Evolutionary conservation across 2,797 vertebrate genomes (phyloP).

Genomic region (Enteromius unitaeniatus): DNA sequence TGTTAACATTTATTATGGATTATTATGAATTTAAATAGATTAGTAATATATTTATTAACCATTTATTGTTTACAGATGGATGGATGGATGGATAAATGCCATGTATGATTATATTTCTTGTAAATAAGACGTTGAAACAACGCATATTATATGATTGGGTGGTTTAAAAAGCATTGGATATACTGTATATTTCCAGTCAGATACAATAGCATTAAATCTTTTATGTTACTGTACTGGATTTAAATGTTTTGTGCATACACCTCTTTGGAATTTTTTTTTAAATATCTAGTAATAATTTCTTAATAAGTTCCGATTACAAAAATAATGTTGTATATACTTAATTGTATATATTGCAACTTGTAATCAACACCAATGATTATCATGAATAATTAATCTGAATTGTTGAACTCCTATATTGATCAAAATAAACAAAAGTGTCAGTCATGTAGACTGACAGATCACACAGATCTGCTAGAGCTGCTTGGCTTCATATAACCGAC

Average conservation of each 20-base stretch:
- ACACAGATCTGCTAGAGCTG: not conserved
- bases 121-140: too few relatives aligned
- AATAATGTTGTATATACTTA: not conserved
- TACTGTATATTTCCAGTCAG: too few relatives aligned
- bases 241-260: too few relatives aligned
- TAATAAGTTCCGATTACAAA: too few relatives aligned
- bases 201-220: too few relatives aligned
- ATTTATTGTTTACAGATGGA: not conserved
- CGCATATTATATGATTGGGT: too few relatives aligned
- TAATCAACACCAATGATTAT: not conserved
- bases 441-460: conserved; percentile 1
- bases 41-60: not conserved
- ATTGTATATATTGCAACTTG: not conserved
- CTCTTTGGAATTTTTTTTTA: too few relatives aligned
- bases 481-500: not conserved
- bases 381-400: not conserved
- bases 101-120: too few relatives aligned
- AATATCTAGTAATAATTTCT: too few relatives aligned
- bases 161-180: too few relatives aligned
- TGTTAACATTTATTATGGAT: not conserved
- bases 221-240: too few relatives aligned
- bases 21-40: not conserved
- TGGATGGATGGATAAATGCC: too few relatives aligned
- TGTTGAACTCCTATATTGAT: not conserved
- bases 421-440: not conserved